These are phyloP conservation scores for Turnix velox DNA, from an alignment of 2,113 vertebrate species.

Conservation along the genomic window DNA sequence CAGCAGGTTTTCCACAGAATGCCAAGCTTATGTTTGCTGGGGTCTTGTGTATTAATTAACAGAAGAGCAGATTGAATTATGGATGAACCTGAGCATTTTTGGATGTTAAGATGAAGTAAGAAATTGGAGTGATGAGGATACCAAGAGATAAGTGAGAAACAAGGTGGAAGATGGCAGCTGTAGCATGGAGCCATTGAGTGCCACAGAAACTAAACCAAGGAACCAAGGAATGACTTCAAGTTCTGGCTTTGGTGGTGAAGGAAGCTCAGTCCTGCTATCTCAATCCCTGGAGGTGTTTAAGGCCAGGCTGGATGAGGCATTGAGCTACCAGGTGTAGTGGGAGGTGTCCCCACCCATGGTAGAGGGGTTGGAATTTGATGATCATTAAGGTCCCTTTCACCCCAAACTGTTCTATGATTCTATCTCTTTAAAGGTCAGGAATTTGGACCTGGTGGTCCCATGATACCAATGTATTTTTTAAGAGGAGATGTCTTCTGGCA, in stretches of 20 bases:
- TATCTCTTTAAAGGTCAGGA: neutral
- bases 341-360: too few relatives aligned
- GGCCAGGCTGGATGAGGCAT: too few relatives aligned
- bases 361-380: too few relatives aligned
- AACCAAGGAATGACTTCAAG: neutral
- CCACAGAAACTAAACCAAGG: neutral
- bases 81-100: neutral
- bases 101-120: neutral
- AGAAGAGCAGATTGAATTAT: neutral
- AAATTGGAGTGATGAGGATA: neutral
- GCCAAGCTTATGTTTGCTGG: neutral
- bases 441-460: neutral
- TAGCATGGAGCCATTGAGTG: rapidly evolving
- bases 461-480: neutral
- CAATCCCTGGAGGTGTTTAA: too few relatives aligned
- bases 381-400: too few relatives aligned
- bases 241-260: neutral
- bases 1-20: neutral
- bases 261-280: neutral
- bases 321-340: too few relatives aligned
- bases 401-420: too few relatives aligned
- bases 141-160: neutral
- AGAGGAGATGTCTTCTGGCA: neutral
- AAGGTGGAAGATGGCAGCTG: rapidly evolving
- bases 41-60: neutral